Base-by-base conservation (phyloP, 2,888 invertebrate species). In the Lasioglossum calceatum region DNA sequence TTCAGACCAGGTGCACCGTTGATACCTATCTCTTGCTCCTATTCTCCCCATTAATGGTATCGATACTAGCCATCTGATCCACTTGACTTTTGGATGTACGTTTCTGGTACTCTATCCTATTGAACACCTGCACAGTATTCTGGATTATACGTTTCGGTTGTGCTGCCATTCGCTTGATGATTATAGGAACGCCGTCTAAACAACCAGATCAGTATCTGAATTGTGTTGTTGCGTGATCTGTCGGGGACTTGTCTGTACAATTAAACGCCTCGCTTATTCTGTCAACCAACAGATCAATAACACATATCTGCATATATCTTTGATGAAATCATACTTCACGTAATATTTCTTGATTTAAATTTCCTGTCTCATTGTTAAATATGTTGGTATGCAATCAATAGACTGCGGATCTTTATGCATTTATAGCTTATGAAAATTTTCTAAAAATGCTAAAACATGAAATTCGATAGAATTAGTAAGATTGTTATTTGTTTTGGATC, bases 11-110 rank as follows among this genome's bases (percentile, higher is more conserved):
- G n/a, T 71, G 42, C 71, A 0, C n/a, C 23, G n/a, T 39, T 71
- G 71, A 71, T 42, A 12, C 42, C 5, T 42, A 42, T 71, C 42
- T 39, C n/a, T 14, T n/a, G 71, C 39, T 71, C 39, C 71, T 36
- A 23, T 70, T 70, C 67, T n/a, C 64, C 12, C 32, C 32, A 71
- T 71, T 71, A 71, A 71, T n/a, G n/a, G 42, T 42, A 71, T 42
- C 71, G 42, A 71, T 39, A 14, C 50, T 36, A 54, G 4, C 19
- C 23, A 74, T 50, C 50, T 54, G 50, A 54, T 50, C 36, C 50
- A 36, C 74, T 74, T 36, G 32, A 74, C 50, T 50, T 74, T 50
- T 74, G 12, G 36, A 50, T n/a, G 74, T 54, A 54, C 36, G 50
- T 54, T 54, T 36, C 36, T 8, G 50, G 54, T 47, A 16, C 14